A percentile compares a stretch with the other conserved stretches of the same genome.
Evolutionary conservation across 2,888 invertebrate species (phyloP).

Genomic region (Caenorhabditis japonica): DNA sequence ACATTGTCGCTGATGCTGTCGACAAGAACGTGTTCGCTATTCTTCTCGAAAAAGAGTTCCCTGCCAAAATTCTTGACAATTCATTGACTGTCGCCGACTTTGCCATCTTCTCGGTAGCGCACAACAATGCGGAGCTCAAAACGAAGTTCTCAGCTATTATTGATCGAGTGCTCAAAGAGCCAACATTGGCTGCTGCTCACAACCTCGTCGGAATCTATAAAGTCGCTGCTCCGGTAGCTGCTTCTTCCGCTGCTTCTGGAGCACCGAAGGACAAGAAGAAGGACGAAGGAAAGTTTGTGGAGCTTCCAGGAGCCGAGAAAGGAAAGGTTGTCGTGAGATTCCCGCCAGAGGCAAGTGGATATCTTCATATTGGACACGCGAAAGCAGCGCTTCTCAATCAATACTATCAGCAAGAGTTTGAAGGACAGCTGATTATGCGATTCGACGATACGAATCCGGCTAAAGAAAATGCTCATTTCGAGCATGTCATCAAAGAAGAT

Average conservation of each 20-base stretch:
- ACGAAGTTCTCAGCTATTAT: slow-evolving; percentile 54
- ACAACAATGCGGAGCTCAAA: slow-evolving; percentile 56
- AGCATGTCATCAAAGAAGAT: slow-evolving; percentile 93
- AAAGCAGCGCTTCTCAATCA: slow-evolving; percentile 98
- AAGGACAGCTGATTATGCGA: slow-evolving; percentile 95
- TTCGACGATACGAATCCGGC: slow-evolving; percentile 99
- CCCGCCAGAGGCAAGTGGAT: slow-evolving; percentile 99
- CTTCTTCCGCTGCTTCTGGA: background rate
- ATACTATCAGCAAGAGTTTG: slow-evolving; percentile 91
- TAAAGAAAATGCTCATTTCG: slow-evolving; percentile 96
- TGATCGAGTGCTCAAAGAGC: slow-evolving; percentile 57
- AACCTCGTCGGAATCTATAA: slow-evolving; percentile 58
- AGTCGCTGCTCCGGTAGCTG: slow-evolving; percentile 16
- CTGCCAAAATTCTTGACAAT: slow-evolving; percentile 17
- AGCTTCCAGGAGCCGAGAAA: slow-evolving; percentile 94
- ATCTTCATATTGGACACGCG: slow-evolving; percentile 97
- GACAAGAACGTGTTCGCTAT: slow-evolving; percentile 28
- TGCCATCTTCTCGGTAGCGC: slow-evolving; percentile 63
- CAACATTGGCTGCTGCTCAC: slow-evolving; percentile 56
- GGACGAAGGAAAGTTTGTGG: slow-evolving; percentile 96
- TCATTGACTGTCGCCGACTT: slow-evolving; percentile 64
- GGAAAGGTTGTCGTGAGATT: slow-evolving; percentile 98
- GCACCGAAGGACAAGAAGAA: slow-evolving; percentile 79
- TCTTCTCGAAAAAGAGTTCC: slow-evolving; percentile 12
- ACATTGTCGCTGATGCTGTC: slow-evolving; percentile 41